These are phyloP conservation scores for Heptranchias perlo DNA, from an alignment of 2,113 vertebrate species.

Conservation along the genomic window DNA sequence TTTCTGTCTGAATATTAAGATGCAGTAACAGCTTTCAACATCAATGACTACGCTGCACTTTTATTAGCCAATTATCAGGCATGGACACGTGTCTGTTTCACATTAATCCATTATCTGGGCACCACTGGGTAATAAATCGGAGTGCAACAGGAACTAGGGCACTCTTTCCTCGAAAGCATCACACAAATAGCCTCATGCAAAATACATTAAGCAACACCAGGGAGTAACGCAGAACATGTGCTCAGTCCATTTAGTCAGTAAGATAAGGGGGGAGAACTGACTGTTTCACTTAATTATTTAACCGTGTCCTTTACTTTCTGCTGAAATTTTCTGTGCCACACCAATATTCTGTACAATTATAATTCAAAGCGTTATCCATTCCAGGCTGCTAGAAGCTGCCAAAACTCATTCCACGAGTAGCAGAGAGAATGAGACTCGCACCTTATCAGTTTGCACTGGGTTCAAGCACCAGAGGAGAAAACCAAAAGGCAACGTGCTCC, in stretches of 20 bases:
- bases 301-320: neutral
- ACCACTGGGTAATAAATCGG: slow-evolving; percentile 17
- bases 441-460: neutral
- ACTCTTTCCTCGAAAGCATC: slow-evolving; percentile 31
- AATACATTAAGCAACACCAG: slow-evolving; percentile 9
- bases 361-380: neutral
- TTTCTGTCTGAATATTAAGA: neutral
- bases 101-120: slow-evolving; percentile 26
- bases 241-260: neutral
- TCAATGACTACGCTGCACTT: neutral
- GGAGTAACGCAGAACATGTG: slow-evolving; percentile 24
- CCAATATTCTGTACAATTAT: neutral
- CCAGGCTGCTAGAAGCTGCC: neutral
- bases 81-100: neutral
- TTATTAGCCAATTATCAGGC: slow-evolving; percentile 26
- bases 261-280: neutral
- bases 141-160: neutral
- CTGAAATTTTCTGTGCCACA: neutral
- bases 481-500: neutral
- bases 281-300: neutral
- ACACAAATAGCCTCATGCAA: slow-evolving; percentile 2
- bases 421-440: neutral
- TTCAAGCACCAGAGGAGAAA: neutral
- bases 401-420: neutral
- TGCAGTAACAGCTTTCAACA: neutral